Percentiles rank a stretch among this genome's conserved stretches.
Conservation (phyloP, 2,797 vertebrate genomes). For the Vespertilio murinus region DNA sequence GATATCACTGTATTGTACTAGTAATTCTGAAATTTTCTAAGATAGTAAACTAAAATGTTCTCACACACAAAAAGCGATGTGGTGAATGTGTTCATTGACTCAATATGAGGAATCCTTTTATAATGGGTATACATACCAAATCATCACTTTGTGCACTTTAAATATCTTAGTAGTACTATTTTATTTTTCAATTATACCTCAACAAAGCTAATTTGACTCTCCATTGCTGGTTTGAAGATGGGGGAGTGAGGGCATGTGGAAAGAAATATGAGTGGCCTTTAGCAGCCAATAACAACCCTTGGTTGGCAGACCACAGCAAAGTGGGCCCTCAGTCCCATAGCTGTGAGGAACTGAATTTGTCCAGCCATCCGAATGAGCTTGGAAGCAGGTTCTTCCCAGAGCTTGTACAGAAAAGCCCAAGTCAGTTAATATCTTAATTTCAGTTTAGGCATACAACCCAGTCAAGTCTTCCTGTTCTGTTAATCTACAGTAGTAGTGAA, state of each 20-base stretch:
- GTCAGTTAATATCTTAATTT: background rate
- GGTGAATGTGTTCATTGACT: background rate
- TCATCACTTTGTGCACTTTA: background rate
- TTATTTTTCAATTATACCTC: conserved; percentile 1
- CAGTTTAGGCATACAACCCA: background rate
- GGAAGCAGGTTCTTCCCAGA: background rate
- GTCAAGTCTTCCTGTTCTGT: background rate
- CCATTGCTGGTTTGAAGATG: background rate
- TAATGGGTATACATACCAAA: background rate
- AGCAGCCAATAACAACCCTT: background rate
- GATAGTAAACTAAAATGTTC: background rate
- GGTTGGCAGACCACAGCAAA: background rate
- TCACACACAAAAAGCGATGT: background rate
- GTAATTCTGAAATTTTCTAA: background rate
- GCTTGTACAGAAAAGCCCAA: background rate
- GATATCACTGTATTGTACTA: background rate
- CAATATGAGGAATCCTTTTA: background rate
- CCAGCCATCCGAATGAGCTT: background rate
- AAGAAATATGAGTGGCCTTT: background rate
- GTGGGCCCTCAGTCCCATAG: background rate
- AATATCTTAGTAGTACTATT: background rate
- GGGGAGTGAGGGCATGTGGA: background rate
- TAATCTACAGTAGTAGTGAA: background rate
- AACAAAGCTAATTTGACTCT: background rate
- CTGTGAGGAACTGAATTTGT: background rate